These are phyloP conservation scores for Zaprionus inermis DNA, from an alignment of 1,140 invertebrate species.

Conservation along the genomic window DNA sequence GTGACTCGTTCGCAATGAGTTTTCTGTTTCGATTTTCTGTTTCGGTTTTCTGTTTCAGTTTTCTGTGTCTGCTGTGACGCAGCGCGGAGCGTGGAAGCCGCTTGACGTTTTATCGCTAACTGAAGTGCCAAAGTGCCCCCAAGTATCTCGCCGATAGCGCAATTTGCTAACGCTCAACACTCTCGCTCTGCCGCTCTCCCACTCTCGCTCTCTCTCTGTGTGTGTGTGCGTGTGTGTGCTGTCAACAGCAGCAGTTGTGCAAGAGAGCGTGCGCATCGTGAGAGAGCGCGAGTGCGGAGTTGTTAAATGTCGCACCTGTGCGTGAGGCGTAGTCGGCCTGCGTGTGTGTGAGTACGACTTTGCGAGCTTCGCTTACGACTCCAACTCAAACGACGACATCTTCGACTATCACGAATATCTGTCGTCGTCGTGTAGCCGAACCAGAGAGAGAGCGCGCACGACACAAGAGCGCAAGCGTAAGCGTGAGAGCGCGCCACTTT, in stretches of 20 bases:
- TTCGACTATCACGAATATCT: neutral
- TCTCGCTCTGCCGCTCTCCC: neutral
- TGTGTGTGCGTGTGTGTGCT: constrained; percentile 3
- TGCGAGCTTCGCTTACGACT: constrained; percentile 14
- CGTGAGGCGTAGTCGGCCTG: neutral
- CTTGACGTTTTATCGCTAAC: constrained; percentile 78
- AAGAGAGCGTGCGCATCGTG: neutral
- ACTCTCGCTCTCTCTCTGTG: constrained; percentile 6
- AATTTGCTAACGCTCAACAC: constrained; percentile 11
- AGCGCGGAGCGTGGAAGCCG: constrained; percentile 55
- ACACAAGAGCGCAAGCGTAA: neutral
- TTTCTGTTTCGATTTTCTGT: constrained; percentile 31
- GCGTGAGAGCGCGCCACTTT: neutral
- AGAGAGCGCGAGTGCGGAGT: constrained; percentile 18
- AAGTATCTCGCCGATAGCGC: constrained; percentile 60
- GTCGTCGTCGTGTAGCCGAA: neutral
- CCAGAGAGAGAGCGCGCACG: neutral
- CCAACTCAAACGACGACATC: neutral
- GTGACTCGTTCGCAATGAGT: constrained; percentile 61
- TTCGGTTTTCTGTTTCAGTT: constrained; percentile 28
- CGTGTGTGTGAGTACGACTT: neutral
- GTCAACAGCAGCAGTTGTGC: neutral
- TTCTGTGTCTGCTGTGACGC: constrained; percentile 28
- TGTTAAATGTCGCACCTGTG: constrained; percentile 34
- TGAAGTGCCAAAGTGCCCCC: constrained; percentile 57